Evolutionary conservation across 2,888 invertebrate genomes (phyloP).

Genomic region (Drosophila affinis): DNA sequence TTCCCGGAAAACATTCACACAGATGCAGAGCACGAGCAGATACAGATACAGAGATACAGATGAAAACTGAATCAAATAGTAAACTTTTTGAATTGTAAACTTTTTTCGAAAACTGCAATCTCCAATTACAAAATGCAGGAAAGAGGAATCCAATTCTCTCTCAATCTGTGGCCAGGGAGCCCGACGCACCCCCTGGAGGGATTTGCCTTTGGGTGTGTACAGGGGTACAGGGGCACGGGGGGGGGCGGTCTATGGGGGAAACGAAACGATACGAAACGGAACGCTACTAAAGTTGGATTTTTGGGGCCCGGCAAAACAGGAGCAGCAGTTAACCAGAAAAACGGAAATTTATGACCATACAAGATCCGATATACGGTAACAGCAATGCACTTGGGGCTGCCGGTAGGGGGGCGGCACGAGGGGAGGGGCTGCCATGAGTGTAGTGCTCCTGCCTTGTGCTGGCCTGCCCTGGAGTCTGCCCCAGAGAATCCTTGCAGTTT

Average conservation of each 20-base stretch:
- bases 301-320: background rate
- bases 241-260: too few relatives aligned
- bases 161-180: constrained; percentile 1
- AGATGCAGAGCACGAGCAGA: constrained; percentile 37
- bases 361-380: constrained; percentile 44
- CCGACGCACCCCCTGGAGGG: background rate
- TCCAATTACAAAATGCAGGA: constrained; percentile 67
- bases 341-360: constrained; percentile 66
- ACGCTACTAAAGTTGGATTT: background rate
- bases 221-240: too few relatives aligned
- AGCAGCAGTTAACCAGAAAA: constrained; percentile 60
- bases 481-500: constrained; percentile 24
- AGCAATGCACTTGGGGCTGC: background rate
- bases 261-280: background rate
- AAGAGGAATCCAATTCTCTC: constrained; percentile 29
- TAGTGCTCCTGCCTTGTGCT: background rate
- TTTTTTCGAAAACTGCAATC: constrained; percentile 68
- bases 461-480: background rate
- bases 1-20: constrained; percentile 11
- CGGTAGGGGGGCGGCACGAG: too few relatives aligned
- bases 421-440: too few relatives aligned
- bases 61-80: constrained; percentile 55
- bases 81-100: constrained; percentile 67
- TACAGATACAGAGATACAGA: constrained; percentile 33
- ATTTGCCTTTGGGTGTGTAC: background rate